Percentiles rank a stretch among this genome's conserved stretches.
Evolutionary conservation across 2,888 invertebrate genomes (phyloP).

Genomic region (Machimus atricapillus): DNA sequence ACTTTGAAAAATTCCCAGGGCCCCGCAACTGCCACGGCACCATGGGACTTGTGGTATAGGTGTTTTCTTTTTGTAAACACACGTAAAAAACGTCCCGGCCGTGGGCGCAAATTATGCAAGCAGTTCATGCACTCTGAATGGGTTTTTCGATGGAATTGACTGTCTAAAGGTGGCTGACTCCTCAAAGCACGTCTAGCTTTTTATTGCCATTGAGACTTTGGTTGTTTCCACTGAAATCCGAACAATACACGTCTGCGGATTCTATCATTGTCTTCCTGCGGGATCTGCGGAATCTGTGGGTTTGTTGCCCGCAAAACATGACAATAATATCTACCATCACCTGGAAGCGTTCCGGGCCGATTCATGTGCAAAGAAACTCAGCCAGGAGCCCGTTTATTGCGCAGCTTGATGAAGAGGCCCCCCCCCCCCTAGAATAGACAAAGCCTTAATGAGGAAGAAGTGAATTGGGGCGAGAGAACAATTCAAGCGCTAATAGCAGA

Average conservation of each 20-base stretch:
- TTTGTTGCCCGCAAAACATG: neutral
- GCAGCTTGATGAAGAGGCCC: neutral
- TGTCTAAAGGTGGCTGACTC: neutral
- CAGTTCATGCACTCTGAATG: neutral
- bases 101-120: neutral
- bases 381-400: neutral
- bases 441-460: neutral
- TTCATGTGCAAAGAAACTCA: neutral
- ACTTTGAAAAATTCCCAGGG: neutral
- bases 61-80: neutral
- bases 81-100: neutral
- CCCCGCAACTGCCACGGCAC: neutral
- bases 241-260: neutral
- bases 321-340: neutral
- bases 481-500: neutral
- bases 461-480: constrained; percentile 27
- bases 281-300: neutral
- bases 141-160: neutral
- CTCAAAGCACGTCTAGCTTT: neutral
- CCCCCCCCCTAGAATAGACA: neutral
- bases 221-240: neutral
- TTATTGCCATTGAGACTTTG: neutral
- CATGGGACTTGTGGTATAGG: neutral
- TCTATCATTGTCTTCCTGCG: neutral
- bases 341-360: neutral